A percentile compares a stretch with the other conserved stretches of the same genome.
phyloP scores from a whole-genome alignment of 2,888 invertebrate species.

The Augochlorella aurata region DNA sequence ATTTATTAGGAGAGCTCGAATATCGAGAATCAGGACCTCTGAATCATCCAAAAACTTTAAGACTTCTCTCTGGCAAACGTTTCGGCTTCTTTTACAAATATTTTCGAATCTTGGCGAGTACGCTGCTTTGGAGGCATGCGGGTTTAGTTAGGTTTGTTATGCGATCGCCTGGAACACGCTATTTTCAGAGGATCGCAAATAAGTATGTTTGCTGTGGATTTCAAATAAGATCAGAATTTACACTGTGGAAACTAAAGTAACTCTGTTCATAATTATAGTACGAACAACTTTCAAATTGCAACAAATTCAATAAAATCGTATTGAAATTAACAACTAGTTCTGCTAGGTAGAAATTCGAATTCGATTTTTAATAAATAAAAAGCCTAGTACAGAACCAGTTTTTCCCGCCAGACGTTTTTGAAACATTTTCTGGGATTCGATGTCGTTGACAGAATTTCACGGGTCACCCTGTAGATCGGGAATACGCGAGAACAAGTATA shows the following conservation, averaged over 20 bases:
- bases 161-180: not conserved
- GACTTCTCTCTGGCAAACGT: not conserved
- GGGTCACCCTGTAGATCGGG: not conserved
- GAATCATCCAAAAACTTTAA: not conserved
- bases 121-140: not conserved
- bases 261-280: not conserved
- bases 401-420: not conserved
- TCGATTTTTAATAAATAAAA: not conserved
- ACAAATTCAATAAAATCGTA: too few species aligned
- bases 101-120: not conserved
- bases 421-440: not conserved
- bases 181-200: not conserved
- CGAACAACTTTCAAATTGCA: not conserved
- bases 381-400: not conserved
- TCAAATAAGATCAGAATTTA: not conserved
- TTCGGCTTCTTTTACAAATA: not conserved
- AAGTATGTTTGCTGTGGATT: not conserved
- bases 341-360: too few species aligned
- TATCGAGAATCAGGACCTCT: not conserved
- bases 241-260: not conserved
- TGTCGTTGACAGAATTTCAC: not conserved
- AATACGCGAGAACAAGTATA: not conserved
- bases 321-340: too few species aligned
- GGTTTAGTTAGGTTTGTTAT: not conserved
- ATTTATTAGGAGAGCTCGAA: not conserved